phyloP scores from a whole-genome alignment of 64 coral and sea anemone genomes.

The Dendronephthya gigantea region DNA sequence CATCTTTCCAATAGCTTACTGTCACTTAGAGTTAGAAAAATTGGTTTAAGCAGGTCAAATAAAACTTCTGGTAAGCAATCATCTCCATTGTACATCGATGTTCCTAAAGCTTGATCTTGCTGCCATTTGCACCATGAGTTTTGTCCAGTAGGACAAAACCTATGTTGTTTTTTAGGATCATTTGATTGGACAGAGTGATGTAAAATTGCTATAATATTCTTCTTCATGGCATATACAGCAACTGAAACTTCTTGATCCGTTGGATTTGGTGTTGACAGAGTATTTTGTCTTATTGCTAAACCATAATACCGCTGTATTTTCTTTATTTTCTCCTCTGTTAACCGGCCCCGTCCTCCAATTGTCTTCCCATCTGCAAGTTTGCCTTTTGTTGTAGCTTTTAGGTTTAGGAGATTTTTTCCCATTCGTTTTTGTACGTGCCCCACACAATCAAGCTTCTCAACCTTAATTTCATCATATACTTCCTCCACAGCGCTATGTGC shows the following conservation, averaged over 20 bases:
- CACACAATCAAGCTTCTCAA: not conserved
- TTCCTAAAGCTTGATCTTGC: conserved; percentile 8
- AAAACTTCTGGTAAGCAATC: conserved; percentile 8
- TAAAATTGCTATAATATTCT: not conserved
- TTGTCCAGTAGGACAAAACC: not conserved
- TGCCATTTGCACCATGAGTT: not conserved
- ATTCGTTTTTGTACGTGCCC: too few species aligned
- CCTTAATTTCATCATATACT: not conserved
- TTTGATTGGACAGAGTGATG: not conserved
- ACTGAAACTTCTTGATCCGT: not conserved
- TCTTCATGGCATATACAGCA: not conserved
- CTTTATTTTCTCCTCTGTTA: not conserved
- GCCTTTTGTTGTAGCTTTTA: too few species aligned
- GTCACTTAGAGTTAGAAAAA: not conserved
- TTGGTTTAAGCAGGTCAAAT: not conserved
- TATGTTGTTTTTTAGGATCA: not conserved
- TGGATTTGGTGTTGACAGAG: not conserved
- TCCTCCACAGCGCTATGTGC: too few species aligned
- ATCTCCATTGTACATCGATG: conserved; percentile 1
- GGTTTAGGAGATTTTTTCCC: too few species aligned
- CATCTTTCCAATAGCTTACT: not conserved
- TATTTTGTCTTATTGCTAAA: not conserved
- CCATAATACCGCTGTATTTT: not conserved
- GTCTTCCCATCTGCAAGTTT: too few species aligned
- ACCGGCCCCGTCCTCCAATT: too few species aligned